Conservation (phyloP, 1,140 invertebrate species). For the Micrasema longulum region DNA sequence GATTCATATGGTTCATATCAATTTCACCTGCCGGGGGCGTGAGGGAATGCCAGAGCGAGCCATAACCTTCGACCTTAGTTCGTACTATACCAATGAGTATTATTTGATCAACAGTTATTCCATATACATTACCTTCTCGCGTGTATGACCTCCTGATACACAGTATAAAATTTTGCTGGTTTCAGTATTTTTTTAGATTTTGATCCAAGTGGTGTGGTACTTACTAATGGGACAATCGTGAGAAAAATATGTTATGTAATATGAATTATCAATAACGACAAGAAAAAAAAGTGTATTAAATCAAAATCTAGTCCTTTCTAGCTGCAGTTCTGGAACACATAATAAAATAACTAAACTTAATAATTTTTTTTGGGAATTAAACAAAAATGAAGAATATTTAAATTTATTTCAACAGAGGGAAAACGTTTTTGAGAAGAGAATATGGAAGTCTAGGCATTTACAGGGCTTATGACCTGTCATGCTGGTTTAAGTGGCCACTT, state of each 20-base stretch:
- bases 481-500: too few relatives aligned
- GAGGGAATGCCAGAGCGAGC: constrained; percentile 18
- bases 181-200: constrained; percentile 15
- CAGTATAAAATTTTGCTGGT: neutral
- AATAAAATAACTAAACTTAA: neutral
- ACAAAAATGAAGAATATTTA: too few relatives aligned
- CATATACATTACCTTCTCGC: neutral
- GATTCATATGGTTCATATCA: constrained; percentile 26
- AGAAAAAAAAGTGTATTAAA: neutral
- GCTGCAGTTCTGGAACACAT: neutral
- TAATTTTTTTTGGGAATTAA: neutral
- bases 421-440: too few relatives aligned
- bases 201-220: neutral
- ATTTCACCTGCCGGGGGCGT: constrained; percentile 33
- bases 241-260: neutral
- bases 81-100: constrained; percentile 4
- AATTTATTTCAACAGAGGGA: too few relatives aligned
- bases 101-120: constrained; percentile 31
- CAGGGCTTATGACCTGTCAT: too few relatives aligned
- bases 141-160: constrained; percentile 10
- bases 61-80: constrained; percentile 18
- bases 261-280: neutral
- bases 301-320: neutral
- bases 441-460: too few relatives aligned
- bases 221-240: constrained; percentile 16